These are phyloP conservation scores for Genyomyrus donnyi DNA, from an alignment of 2,113 vertebrate genomes.

Conservation along the genomic window DNA sequence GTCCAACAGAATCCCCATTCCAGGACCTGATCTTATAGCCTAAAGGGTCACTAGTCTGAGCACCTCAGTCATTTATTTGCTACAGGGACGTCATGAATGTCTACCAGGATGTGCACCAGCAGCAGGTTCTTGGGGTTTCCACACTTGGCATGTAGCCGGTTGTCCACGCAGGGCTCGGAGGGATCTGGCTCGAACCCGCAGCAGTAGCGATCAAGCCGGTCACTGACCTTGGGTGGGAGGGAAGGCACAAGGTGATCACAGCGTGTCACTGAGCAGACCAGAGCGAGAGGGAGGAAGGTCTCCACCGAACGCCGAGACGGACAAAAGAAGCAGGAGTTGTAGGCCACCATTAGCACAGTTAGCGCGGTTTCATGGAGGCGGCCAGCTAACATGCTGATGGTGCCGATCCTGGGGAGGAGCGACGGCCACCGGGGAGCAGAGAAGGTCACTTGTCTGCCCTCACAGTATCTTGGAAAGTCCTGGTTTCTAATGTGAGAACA, in stretches of 20 bases:
- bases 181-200: constrained; percentile 82
- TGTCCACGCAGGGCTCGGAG: constrained; percentile 76
- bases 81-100: background rate
- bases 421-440: background rate
- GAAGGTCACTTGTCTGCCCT: background rate
- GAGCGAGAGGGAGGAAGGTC: background rate
- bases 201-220: constrained; percentile 86
- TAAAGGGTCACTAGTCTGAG: background rate
- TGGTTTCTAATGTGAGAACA: background rate
- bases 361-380: background rate
- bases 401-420: background rate
- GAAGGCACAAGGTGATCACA: constrained; percentile 7
- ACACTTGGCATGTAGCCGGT: constrained; percentile 75
- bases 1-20: background rate
- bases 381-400: background rate
- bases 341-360: background rate
- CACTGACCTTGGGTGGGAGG: constrained; percentile 67
- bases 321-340: background rate
- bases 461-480: background rate
- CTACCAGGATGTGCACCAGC: constrained; percentile 89
- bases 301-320: background rate
- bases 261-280: background rate
- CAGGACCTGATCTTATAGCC: background rate
- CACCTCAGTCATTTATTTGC: background rate
- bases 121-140: constrained; percentile 61